Conservation (phyloP, 2,113 vertebrate species). For the Protobothrops mucrosquamatus region DNA sequence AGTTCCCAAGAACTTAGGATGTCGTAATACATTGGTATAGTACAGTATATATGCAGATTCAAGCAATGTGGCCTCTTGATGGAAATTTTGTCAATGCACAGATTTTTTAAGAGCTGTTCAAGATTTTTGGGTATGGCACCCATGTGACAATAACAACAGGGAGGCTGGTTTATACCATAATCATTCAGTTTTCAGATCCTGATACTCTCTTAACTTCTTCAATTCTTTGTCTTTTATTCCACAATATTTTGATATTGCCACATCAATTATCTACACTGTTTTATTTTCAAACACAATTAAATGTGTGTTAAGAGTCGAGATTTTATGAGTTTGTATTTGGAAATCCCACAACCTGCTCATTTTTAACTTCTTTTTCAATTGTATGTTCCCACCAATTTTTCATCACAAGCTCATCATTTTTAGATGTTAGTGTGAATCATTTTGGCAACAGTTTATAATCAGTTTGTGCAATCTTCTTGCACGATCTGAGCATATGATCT, state of each 20-base stretch:
- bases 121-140: not conserved
- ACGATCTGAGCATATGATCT: not conserved
- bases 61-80: not conserved
- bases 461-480: not conserved
- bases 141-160: not conserved
- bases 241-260: not conserved
- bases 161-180: not conserved
- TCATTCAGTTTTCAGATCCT: not conserved
- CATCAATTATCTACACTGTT: not conserved
- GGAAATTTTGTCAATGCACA: not conserved
- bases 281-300: not conserved
- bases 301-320: not conserved
- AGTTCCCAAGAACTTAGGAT: not conserved
- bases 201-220: not conserved
- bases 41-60: not conserved
- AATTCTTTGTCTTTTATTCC: not conserved
- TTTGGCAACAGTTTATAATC: not conserved
- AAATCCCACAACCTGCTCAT: not conserved
- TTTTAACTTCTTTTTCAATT: not conserved
- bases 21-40: not conserved
- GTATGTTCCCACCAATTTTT: not conserved
- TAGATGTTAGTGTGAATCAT: not conserved
- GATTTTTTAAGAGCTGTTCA: not conserved
- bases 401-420: not conserved
- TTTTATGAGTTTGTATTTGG: not conserved